phyloP scores from a whole-genome alignment of 2,888 invertebrate species.

The Chirona hameri region DNA sequence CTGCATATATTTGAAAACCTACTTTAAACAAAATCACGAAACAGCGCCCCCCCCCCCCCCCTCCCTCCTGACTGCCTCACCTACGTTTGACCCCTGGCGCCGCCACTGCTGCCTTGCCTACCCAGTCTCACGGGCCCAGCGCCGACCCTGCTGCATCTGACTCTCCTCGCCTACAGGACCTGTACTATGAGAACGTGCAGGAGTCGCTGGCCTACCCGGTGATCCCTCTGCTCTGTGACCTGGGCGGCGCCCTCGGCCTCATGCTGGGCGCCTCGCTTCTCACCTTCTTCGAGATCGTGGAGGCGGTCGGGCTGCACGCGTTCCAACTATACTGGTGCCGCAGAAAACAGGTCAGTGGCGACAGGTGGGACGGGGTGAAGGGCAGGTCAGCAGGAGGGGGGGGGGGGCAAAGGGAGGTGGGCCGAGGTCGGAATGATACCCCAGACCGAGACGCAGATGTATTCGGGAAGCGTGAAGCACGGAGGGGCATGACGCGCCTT shows the following conservation, averaged over 20 bases:
- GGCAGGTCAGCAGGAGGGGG: neutral
- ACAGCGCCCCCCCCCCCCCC: no score
- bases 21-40: no score
- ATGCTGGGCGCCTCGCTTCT: slow-evolving; percentile 6
- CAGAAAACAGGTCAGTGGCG: neutral
- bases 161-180: neutral
- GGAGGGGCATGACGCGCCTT: no score
- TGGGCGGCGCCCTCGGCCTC: neutral
- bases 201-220: slow-evolving; percentile 12
- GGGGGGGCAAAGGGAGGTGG: neutral
- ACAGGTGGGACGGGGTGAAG: neutral
- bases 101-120: no score
- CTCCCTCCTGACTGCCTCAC: no score
- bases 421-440: neutral
- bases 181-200: slow-evolving; percentile 7
- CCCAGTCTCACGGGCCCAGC: no score
- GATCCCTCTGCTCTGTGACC: neutral
- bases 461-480: no score
- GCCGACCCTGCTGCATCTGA: no score
- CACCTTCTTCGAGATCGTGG: slow-evolving; percentile 14
- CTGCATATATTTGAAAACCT: no score
- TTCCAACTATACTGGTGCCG: neutral
- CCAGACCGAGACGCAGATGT: neutral
- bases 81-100: no score
- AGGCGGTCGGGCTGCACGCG: neutral